Evolutionary conservation across 2,888 invertebrate species (phyloP), one percentile per base, ranked within the genome.

Genomic region (Diabrotica balteata): DNA sequence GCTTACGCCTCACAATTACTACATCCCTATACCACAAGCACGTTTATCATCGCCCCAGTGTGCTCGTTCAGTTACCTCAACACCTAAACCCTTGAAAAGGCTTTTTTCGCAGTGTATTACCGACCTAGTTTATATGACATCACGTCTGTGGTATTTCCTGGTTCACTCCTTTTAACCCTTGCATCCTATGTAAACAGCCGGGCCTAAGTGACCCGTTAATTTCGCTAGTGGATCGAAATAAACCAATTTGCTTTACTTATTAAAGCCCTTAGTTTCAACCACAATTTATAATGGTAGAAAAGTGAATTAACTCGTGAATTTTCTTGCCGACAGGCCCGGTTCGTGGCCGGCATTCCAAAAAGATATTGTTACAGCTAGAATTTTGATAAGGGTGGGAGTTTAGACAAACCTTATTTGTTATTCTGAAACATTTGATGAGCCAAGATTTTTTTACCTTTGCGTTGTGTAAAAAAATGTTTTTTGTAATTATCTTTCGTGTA

Each of bases 141-240:
- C 10, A 7, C 11, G 32, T 53, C 9, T 22, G 32, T 22, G 22
- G 9, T 53, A 22, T 22, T 53, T 22, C 32, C 9, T 7, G 53
- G 9, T 22, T 9, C 32, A 7, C 11, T 17, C 17, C 46, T 58
- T 58, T 46, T 22, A 58, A 58, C 46, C 58, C 46, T 58, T 58
- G 17, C 46, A 58, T 58, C 58, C 58, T 58, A 46, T 46, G 46
- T 58, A 58, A 58, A 58, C 58, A 58, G 44, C 45, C 46, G 17
- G 17, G 46, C 58, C 32, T 58, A 46, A 58, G 58, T 58, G 58
- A 58, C 58, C 58, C 58, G 58, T 45, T 58, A 58, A 58, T 58
- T 58, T n/a, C 8, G 17, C 58, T 22, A 58, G 46, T 46, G 58
- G 46, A 58, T 46, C 46, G 58, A 58, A 58, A 58, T 58, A 58